Evolutionary conservation across 2,888 invertebrate genomes (phyloP).

Genomic region (Lamproptera curius): DNA sequence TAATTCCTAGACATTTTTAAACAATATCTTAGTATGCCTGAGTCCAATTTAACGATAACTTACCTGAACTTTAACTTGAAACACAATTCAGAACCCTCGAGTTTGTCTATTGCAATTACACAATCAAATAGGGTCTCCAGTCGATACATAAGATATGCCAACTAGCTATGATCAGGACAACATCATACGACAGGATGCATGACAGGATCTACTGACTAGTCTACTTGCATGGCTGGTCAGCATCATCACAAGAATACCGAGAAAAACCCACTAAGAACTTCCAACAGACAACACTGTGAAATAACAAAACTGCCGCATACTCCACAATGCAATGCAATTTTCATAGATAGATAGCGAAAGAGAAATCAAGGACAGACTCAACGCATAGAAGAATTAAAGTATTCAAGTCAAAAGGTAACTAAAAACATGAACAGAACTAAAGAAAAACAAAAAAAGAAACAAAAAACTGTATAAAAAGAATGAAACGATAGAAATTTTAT

Average conservation of each 20-base stretch:
- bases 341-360: constrained; percentile 59
- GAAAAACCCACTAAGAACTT: constrained; percentile 49
- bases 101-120: constrained; percentile 12
- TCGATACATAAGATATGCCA: constrained; percentile 24
- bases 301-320: constrained; percentile 68
- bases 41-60: constrained; percentile 19
- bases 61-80: constrained; percentile 23
- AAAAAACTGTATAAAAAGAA: constrained; percentile 33
- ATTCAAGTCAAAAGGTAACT: constrained; percentile 27
- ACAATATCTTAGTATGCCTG: no score
- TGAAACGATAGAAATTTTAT: constrained; percentile 66
- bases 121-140: constrained; percentile 17
- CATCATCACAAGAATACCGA: constrained; percentile 42
- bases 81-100: no score
- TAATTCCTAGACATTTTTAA: no score
- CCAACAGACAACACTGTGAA: constrained; percentile 44
- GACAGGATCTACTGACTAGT: constrained; percentile 56
- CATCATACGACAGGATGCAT: constrained; percentile 57
- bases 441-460: constrained; percentile 41
- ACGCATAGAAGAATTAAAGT: constrained; percentile 28
- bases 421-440: constrained; percentile 38
- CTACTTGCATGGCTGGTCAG: constrained; percentile 50
- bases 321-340: constrained; percentile 73
- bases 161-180: constrained; percentile 31
- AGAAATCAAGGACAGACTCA: constrained; percentile 47